Evolutionary conservation across 2,888 invertebrate species (phyloP), one percentile per base, ranked within the genome.

Genomic region (Halocaridina rubra): DNA sequence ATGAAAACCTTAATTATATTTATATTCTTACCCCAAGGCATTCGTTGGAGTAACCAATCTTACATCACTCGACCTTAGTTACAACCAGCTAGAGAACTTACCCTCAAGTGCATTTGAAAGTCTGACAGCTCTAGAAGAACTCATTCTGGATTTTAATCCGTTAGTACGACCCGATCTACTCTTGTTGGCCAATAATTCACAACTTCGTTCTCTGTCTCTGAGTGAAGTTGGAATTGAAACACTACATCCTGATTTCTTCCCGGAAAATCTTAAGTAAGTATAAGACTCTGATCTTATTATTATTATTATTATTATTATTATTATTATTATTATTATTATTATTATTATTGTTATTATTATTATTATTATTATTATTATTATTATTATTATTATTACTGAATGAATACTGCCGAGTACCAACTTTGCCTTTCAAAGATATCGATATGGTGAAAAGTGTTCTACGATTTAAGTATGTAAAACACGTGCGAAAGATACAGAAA

Each of bases 81-180:
- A 78, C 78, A 78, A 78, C 46, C 27, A 78, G 64, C 22, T 78
- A 5, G 5, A 22, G 10, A 24, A 8, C 2, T 46, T 78, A 13
- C 78, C 67, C 0, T 4, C 19, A 10, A 39, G 29, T 7, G 46
- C 67, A 16, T 69, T 78, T 8, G 4, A 33, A 3, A 2, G 0
- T 1, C 19, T 69, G 16, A 22, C 39, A 3, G n/a, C 24, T 7
- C 78, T 78, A n/a, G 5, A 78, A 27, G 39, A 53, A 5, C 67
- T 67, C 1, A 27, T 13, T 16, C 39, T 84, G 16, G 79, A 32
- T 24, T 84, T 84, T 57, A 84, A 84, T 27, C 75, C 74, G 4
- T 7, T 80, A 22, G 19, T 16, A 1, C n/a, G 1, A 30, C 71
- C 78, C 30, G 22, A 61, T 39, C 16, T 29, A 2, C 5, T 39